Evolutionary conservation across 2,113 vertebrate species (phyloP).

Genomic region (Anhinga anhinga): DNA sequence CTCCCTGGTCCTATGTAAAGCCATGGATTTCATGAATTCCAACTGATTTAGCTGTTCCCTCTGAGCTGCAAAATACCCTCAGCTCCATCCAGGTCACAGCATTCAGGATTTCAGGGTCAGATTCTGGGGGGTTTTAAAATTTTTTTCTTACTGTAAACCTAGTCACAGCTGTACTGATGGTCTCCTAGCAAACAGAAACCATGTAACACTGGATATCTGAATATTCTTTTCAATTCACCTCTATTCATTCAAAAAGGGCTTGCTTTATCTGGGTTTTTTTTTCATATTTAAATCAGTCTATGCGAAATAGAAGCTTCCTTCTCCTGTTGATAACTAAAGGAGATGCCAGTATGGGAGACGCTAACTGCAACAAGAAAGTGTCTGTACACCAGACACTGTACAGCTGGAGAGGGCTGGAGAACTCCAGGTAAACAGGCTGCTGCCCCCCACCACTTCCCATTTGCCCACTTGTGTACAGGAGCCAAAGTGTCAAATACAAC

Average conservation of each 20-base stretch:
- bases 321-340: neutral
- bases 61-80: neutral
- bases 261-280: neutral
- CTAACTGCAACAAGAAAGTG: neutral
- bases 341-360: neutral
- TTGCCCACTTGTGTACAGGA: neutral
- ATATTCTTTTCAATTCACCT: neutral
- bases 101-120: neutral
- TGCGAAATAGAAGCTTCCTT: neutral
- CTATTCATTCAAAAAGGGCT: neutral
- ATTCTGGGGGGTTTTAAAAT: neutral
- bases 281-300: neutral
- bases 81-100: neutral
- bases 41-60: neutral
- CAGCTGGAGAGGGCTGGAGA: neutral
- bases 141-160: neutral
- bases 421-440: neutral
- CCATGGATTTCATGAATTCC: neutral
- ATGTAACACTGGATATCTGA: neutral
- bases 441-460: neutral
- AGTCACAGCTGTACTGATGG: neutral
- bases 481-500: neutral
- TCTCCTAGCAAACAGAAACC: neutral
- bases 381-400: neutral
- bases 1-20: neutral